Percentiles rank a stretch among this genome's conserved stretches.
phyloP scores from a whole-genome alignment of 2,797 vertebrate genomes.

The Semaprochilodus insignis region DNA sequence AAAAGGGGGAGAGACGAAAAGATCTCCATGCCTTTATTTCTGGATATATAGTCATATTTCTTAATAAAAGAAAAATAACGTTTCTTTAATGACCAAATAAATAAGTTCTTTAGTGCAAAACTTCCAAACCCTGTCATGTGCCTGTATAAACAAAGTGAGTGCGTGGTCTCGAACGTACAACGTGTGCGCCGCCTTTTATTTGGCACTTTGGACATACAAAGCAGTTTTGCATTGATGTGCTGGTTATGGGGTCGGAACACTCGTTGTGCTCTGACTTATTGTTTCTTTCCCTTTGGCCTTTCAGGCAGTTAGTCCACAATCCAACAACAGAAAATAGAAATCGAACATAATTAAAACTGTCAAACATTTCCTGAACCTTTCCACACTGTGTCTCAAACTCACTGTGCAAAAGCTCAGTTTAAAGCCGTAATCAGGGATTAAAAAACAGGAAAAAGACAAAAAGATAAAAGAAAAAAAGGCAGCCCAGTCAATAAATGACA shows the following conservation, averaged over 20 bases:
- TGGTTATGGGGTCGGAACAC: conserved; percentile 78
- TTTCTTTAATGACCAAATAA: conserved; percentile 78
- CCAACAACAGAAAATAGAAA: background rate
- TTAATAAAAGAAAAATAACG: conserved; percentile 79
- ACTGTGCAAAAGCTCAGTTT: background rate
- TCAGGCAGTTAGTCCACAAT: conserved; percentile 22
- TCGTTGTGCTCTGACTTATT: conserved; percentile 68
- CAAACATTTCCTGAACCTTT: background rate
- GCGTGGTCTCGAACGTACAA: conserved; percentile 44
- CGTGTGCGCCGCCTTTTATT: conserved; percentile 72
- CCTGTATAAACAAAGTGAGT: conserved; percentile 36
- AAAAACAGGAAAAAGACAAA: background rate
- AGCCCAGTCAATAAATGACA: background rate
- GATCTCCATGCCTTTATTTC: conserved; percentile 36
- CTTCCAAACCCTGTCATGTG: conserved; percentile 63
- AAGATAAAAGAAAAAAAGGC: background rate
- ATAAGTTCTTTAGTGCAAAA: conserved; percentile 80
- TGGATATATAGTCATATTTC: conserved; percentile 44
- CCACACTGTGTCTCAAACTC: background rate
- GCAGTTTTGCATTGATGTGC: conserved; percentile 82
- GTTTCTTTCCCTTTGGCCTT: conserved; percentile 65
- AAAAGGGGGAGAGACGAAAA: conserved; percentile 34
- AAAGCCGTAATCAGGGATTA: conserved; percentile 4
- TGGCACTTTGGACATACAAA: conserved; percentile 83
- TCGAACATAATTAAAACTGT: background rate